Conservation (phyloP, 2,113 vertebrate genomes). For the Equus przewalskii region DNA sequence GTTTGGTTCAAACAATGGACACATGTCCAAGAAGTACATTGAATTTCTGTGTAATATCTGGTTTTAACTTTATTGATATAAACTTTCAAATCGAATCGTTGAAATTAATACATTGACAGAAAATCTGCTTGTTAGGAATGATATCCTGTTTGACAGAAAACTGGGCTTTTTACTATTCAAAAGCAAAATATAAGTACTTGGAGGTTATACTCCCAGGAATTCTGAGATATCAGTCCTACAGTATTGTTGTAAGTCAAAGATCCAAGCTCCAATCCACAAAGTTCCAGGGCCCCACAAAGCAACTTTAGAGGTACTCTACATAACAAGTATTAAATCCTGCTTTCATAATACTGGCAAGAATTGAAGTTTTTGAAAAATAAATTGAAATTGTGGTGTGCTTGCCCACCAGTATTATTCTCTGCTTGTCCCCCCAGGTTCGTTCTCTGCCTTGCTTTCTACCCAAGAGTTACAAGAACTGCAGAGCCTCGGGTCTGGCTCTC, state of each 20-base stretch:
- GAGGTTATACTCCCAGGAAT: not conserved
- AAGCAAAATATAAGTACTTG: not conserved
- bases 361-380: not conserved
- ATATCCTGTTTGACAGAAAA: not conserved
- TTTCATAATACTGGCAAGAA: not conserved
- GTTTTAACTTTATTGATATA: not conserved
- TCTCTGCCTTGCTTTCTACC: not conserved
- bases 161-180: not conserved
- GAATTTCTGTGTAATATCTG: not conserved
- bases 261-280: not conserved
- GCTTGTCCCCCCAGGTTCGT: rapidly evolving
- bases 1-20: not conserved
- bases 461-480: rapidly evolving
- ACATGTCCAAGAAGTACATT: not conserved
- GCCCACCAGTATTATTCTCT: not conserved
- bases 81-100: not conserved
- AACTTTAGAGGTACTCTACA: not conserved
- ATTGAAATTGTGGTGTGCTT: not conserved
- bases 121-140: not conserved
- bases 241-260: not conserved
- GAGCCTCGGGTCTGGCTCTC: not conserved
- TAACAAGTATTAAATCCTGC: not conserved
- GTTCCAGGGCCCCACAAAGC: not conserved
- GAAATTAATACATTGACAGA: not conserved
- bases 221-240: not conserved